Base-by-base conservation (phyloP, 2,888 invertebrate species). In the Drosophila borborema region DNA sequence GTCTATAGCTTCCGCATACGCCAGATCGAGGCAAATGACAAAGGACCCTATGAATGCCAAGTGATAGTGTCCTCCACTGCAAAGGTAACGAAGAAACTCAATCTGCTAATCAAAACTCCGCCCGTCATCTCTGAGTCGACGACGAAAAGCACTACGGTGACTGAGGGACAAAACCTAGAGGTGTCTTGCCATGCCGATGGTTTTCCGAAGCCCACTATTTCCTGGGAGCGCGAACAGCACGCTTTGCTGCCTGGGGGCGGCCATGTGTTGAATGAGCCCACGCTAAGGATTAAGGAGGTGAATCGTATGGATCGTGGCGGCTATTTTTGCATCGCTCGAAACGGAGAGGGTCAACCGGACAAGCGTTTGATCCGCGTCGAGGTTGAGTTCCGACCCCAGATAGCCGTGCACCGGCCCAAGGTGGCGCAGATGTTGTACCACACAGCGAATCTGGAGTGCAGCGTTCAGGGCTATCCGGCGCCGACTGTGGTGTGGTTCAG, bases 131-230 rank as follows among this genome's bases (percentile, higher is more conserved):
- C 89, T 2, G 92, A 92, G 51, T 85, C 85, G 16, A 92, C 92
- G 10, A 86, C 90, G 4, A 91, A 90, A 62, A 84, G 89, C 53
- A 83, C 85, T 2, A 74, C 86, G 6, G 91, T 92, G 7, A 86
- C 86, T 0, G 92, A 93, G 80, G 92, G 92, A 0, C 86, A 91
- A 49, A 89, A 90, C 20, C 77, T 91, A 10, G 92, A 93, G 79
- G 77, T 96, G 0, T 95, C 95, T 73, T 97, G 97, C 85, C 94
- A 95, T 58, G 97, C 97, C 0, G 95, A 95, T 79, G 97, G 97
- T 0, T 97, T 96, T 91, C 97, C 97, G 0, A 95, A 95, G 82
- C 97, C 97, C 0, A 94, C 94, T 60, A 94, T 96, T 18, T 94
- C 94, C 0, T 96, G 96, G 96, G 94, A 95, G 71, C 95, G 95